Evolutionary conservation across 1,140 invertebrate species (phyloP).

Genomic region (Onthophagus taurus): DNA sequence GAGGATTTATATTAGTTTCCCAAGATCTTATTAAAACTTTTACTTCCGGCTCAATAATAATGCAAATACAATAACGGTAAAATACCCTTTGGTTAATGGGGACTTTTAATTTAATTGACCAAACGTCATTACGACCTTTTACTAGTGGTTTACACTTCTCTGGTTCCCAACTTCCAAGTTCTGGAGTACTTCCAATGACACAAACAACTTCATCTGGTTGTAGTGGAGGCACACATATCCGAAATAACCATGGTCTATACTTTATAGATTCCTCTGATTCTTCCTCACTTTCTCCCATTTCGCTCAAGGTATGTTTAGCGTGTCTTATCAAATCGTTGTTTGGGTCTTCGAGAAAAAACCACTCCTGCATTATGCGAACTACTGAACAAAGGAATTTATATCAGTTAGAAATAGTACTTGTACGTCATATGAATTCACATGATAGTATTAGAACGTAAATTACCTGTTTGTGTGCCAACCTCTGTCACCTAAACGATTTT

Average conservation of each 20-base stretch:
- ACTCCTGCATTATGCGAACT: constrained; percentile 44
- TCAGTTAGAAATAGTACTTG: no score
- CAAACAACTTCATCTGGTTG: constrained; percentile 39
- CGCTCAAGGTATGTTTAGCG: not conserved
- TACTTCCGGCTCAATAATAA: constrained; percentile 39
- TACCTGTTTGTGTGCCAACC: no score
- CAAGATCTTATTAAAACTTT: constrained; percentile 62
- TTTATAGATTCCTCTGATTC: constrained; percentile 2
- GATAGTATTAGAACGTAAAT: no score
- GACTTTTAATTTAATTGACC: constrained; percentile 46
- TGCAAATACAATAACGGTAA: constrained; percentile 72
- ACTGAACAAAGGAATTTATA: no score
- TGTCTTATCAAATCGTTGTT: constrained; percentile 32
- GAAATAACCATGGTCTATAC: constrained; percentile 40
- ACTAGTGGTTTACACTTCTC: constrained; percentile 40
- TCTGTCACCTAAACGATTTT: no score
- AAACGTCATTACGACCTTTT: constrained; percentile 38
- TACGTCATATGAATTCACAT: no score
- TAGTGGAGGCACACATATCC: constrained; percentile 35
- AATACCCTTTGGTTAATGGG: constrained; percentile 56
- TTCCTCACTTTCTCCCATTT: not conserved
- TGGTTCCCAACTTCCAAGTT: constrained; percentile 41
- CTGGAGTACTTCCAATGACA: constrained; percentile 39
- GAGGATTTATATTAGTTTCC: constrained; percentile 72
- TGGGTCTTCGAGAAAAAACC: constrained; percentile 44